Evolutionary conservation across 2,797 vertebrate genomes (phyloP).

Genomic region (Gila robusta): DNA sequence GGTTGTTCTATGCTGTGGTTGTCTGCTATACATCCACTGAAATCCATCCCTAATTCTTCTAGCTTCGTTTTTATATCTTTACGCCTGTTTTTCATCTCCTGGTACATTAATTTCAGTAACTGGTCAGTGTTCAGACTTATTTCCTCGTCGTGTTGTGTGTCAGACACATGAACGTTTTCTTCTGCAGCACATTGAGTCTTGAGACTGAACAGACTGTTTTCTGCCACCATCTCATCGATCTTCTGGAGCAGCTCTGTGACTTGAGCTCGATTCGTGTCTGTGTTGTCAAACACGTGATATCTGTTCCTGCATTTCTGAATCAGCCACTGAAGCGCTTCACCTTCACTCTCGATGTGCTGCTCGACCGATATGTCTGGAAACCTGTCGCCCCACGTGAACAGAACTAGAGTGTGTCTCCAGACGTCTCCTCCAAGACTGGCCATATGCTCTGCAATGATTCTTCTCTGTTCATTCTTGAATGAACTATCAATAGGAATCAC

Average conservation of each 20-base stretch:
- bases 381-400: conserved; percentile 53
- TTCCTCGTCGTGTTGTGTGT: no score
- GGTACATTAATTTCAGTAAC: background rate
- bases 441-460: conserved; percentile 29
- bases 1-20: background rate
- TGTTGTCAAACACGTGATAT: conserved; percentile 55
- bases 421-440: conserved; percentile 27
- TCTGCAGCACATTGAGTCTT: background rate
- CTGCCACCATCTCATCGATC: conserved; percentile 43
- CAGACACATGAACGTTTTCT: background rate
- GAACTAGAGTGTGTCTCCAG: conserved; percentile 53
- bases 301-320: conserved; percentile 52
- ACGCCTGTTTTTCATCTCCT: background rate
- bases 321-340: conserved; percentile 23
- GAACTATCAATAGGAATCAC: conserved; percentile 49
- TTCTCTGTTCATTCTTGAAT: conserved; percentile 42
- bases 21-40: background rate
- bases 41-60: background rate
- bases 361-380: conserved; percentile 31
- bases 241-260: conserved; percentile 51
- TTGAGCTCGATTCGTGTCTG: conserved; percentile 29
- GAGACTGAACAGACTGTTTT: background rate
- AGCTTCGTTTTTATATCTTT: background rate
- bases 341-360: conserved; percentile 55
- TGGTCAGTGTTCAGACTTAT: background rate